A percentile compares a stretch with the other conserved stretches of the same genome.
These are phyloP conservation scores for Dicerorhinus sumatrensis DNA, from an alignment of 2,113 vertebrate species.

Conservation along the genomic window DNA sequence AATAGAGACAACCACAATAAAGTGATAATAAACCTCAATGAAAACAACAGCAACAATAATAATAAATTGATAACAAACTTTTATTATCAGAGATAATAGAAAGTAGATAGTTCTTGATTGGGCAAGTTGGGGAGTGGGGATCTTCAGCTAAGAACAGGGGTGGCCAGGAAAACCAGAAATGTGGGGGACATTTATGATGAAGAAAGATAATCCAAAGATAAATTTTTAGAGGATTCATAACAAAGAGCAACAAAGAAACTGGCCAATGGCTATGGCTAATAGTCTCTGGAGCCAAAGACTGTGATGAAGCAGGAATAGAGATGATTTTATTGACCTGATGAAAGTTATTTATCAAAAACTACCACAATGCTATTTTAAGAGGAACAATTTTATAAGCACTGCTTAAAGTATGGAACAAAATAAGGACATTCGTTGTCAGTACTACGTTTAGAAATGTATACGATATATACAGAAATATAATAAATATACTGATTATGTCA, in stretches of 20 bases:
- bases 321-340: neutral
- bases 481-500: neutral
- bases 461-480: neutral
- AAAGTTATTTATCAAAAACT: neutral
- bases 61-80: neutral
- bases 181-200: neutral
- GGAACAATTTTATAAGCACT: neutral
- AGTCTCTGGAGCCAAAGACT: neutral
- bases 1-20: neutral
- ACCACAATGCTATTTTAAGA: neutral
- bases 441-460: neutral
- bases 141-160: neutral
- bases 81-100: neutral
- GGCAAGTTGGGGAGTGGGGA: neutral
- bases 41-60: neutral
- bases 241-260: neutral
- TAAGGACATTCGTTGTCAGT: neutral
- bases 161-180: neutral
- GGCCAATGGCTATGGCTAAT: neutral
- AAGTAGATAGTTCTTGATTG: neutral
- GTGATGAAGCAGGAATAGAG: neutral
- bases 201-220: neutral
- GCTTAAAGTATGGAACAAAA: neutral
- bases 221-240: neutral
- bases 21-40: neutral